Base-by-base conservation (phyloP, 2,888 invertebrate species). In the Cistogaster globosa region DNA sequence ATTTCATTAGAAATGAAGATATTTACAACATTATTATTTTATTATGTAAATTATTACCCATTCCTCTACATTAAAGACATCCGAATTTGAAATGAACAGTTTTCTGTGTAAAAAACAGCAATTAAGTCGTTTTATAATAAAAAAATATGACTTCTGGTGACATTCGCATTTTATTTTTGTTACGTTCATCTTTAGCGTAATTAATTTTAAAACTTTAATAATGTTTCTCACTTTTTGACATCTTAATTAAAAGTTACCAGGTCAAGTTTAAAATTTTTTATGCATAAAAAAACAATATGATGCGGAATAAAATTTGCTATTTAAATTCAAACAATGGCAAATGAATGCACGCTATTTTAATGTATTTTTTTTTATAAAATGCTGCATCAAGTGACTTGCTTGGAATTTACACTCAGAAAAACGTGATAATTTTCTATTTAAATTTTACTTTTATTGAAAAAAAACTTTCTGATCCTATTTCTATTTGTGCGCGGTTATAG, bases 191-290 rank as follows among this genome's bases (percentile, higher is more conserved):
- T 53, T 20, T 62, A 12, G 26, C 3, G 22, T 45, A 57, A 57
- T 78, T 16, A 42, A 20, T 58, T 45, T 53, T 18, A 42, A 48
- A 79, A 58, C 20, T 14, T 9, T n/a, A 22, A 60, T 68, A 72
- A 55, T 69, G 38, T 75, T 79, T 63, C 72, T 76, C 76, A 67
- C 45, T 63, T 85, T 81, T 82, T 85, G 78, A 82, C 82, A 82
- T 85, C 58, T 81, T 45, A 74, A 85, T 85, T 85, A 82, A 78
- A 82, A 85, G 81, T 85, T 82, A 82, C 45, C 82, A 78, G 81
- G 85, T 85, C 85, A 85, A 85, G 85, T 85, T 82, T 78, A 85
- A 78, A 58, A n/a, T 22, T 57, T 58, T 38, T 58, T 67, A 22
- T 36, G 6, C 4, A 38, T 42, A 8, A 62, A 58, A 32, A 32